A percentile compares a stretch with the other conserved stretches of the same genome.
These are phyloP conservation scores for Nothocercus julius DNA, from an alignment of 2,113 vertebrate genomes.

Conservation along the genomic window DNA sequence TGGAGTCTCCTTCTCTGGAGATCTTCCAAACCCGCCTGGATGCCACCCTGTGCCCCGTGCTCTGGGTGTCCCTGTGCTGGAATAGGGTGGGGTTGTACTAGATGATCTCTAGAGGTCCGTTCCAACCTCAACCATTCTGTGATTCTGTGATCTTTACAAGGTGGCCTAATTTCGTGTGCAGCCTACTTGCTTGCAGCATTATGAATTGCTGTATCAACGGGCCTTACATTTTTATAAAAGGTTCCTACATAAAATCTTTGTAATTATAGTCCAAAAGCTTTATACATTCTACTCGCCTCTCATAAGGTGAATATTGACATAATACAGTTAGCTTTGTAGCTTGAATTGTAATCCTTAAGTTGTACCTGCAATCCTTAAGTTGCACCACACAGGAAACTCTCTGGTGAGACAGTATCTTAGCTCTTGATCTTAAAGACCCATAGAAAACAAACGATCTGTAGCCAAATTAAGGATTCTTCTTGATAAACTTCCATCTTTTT, in stretches of 20 bases:
- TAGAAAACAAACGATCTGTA: neutral
- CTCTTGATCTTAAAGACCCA: neutral
- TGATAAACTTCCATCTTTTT: neutral
- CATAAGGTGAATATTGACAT: neutral
- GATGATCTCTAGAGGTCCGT: no score
- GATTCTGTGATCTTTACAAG: neutral
- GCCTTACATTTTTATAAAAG: neutral
- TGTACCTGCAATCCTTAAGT: neutral
- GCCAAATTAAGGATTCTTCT: neutral
- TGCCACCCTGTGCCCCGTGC: no score
- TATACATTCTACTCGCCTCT: neutral
- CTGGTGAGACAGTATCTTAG: neutral
- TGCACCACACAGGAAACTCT: neutral
- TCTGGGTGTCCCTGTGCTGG: no score
- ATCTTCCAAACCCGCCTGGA: no score
- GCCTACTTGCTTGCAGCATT: neutral
- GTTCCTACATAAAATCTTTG: neutral
- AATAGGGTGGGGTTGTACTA: no score
- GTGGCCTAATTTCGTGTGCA: neutral
- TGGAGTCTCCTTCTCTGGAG: no score
- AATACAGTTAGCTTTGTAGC: neutral
- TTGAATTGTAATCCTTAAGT: neutral
- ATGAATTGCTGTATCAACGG: constrained; percentile 1
- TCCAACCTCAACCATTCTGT: no score
- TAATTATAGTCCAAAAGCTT: neutral